Conservation (phyloP, 2,113 vertebrate genomes). For the Sorex araneus region DNA sequence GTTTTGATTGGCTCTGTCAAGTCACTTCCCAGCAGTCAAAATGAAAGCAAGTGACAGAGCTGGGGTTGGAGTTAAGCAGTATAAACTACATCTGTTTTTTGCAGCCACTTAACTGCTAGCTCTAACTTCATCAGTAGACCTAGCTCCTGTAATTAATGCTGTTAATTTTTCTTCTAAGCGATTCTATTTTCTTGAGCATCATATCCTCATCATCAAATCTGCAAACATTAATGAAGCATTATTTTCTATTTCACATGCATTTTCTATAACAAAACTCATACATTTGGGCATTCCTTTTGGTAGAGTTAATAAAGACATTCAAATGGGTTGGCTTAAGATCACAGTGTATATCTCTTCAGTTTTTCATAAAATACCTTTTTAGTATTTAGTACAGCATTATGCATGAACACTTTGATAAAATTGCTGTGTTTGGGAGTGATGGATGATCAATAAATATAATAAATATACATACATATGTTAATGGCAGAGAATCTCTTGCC, state of each 20-base stretch:
- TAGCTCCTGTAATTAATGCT: neutral
- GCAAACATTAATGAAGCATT: neutral
- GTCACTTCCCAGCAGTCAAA: conserved; percentile 37
- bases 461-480: neutral
- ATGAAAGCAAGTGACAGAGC: conserved; percentile 31
- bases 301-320: neutral
- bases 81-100: neutral
- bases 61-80: neutral
- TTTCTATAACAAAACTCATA: conserved; percentile 11
- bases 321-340: neutral
- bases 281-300: conserved; percentile 20
- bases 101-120: neutral
- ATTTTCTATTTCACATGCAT: neutral
- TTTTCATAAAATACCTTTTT: conserved; percentile 32
- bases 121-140: neutral
- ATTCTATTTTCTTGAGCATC: conserved; percentile 3
- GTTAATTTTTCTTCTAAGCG: neutral
- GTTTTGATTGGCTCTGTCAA: conserved; percentile 34
- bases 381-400: neutral
- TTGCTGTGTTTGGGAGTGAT: neutral
- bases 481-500: too few species aligned
- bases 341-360: conserved; percentile 17
- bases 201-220: neutral
- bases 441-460: neutral
- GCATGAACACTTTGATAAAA: neutral